Percentiles rank a stretch among this genome's conserved stretches.
phyloP scores from a whole-genome alignment of 2,888 invertebrate species.

The Cephus nigrinus region DNA sequence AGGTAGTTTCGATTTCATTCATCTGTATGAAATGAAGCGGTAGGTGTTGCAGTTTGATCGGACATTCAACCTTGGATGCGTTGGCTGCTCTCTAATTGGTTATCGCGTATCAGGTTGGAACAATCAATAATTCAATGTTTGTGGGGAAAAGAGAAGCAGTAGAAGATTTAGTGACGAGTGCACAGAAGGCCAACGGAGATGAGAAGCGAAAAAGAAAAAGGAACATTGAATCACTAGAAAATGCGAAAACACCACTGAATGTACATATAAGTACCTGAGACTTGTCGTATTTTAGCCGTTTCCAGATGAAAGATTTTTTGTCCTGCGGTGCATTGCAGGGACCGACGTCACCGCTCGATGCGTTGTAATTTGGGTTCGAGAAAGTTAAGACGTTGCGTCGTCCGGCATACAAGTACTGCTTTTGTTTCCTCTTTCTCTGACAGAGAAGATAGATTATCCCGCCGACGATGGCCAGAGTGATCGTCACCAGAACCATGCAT shows the following conservation, averaged over 20 bases:
- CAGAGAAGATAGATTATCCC: slow-evolving; percentile 63
- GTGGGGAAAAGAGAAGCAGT: slow-evolving; percentile 26
- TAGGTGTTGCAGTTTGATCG: slow-evolving; percentile 57
- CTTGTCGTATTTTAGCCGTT: slow-evolving; percentile 83
- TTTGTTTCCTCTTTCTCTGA: slow-evolving; percentile 65
- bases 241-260: too few relatives aligned
- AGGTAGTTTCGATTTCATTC: slow-evolving; percentile 56
- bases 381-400: slow-evolving; percentile 84
- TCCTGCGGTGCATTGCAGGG: slow-evolving; percentile 61
- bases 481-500: slow-evolving; percentile 61
- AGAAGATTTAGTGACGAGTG: too few relatives aligned
- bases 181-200: too few relatives aligned
- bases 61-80: slow-evolving; percentile 53
- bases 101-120: slow-evolving; percentile 3
- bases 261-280: slow-evolving; percentile 70
- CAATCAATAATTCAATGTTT: slow-evolving; percentile 56
- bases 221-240: too few relatives aligned
- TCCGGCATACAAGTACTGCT: slow-evolving; percentile 70
- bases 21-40: slow-evolving; percentile 57
- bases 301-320: slow-evolving; percentile 75
- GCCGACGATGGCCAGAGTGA: slow-evolving; percentile 59
- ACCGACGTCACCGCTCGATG: slow-evolving; percentile 68
- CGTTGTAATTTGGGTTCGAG: slow-evolving; percentile 89
- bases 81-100: slow-evolving; percentile 21
- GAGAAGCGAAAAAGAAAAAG: too few relatives aligned